Base-by-base conservation (phyloP, 2,113 vertebrate species). In the Anolis carolinensis region DNA sequence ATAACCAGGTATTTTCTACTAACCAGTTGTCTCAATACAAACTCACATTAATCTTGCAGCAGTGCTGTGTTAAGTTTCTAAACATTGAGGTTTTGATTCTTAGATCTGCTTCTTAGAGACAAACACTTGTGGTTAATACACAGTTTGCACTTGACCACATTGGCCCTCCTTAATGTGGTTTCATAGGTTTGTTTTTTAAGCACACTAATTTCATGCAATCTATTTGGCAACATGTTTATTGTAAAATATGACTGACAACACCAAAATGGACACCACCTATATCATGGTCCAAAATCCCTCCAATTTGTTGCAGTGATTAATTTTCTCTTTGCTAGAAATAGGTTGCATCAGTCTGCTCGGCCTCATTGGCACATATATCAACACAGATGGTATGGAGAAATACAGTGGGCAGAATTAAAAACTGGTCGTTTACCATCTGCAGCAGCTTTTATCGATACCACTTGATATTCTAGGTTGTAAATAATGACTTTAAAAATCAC, bases 401-500 rank as follows among this genome's bases (percentile, higher is more conserved):
- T 65, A 81, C 39, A 67, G 71, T 81, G 79, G 79, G 59, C 71
- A 81, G 23, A 18, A 85, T 79, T 79, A 79, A 55, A 77, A 85
- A 59, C 72, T 81, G 79, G 71, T 23, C n/a, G 27, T 65, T 75
- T 25, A 81, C 79, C 78, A 75, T 81, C 70, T 81, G 79, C 71
- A 81, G n/a, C 18, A 63, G n/a, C 67, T 86, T 74, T 75, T 52
- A 65, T 52, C 84, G 50, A n/a, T 14, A 86, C 14, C 73, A 34
- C 52, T 86, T 36, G 21, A 63, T 74, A 75, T 74, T 63, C 55
- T 81, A 39, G 55, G 55, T 50, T 81, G 71, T 86, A 81, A 75
- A 86, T 81, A 81, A 75, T 75, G 71, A 73, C 73, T 81, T 30
- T 74, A 65, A 76, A 84, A 84, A 50, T 81, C 75, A 67, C 71